A percentile compares a stretch with the other conserved stretches of the same genome.
Conservation (phyloP, 2,113 vertebrate genomes). For the Sceloporus tristichus region DNA sequence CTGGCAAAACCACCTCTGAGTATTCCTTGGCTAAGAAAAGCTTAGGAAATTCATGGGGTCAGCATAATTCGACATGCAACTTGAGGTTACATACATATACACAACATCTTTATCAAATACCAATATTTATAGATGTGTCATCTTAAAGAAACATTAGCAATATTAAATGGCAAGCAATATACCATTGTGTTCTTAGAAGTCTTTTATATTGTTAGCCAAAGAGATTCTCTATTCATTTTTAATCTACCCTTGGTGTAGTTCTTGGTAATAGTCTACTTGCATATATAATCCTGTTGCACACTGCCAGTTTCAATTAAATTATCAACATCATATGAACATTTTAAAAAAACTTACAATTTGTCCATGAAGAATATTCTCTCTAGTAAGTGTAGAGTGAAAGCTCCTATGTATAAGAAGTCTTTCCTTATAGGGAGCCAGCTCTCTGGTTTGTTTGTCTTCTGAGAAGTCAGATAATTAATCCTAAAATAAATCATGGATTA, state of each 20-base stretch:
- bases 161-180: background rate
- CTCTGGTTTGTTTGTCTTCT: background rate
- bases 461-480: no score
- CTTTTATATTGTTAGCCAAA: background rate
- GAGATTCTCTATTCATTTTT: background rate
- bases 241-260: background rate
- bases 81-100: no score
- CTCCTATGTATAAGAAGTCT: background rate
- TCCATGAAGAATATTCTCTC: background rate
- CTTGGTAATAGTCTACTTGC: background rate
- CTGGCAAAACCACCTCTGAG: no score
- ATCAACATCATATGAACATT: background rate
- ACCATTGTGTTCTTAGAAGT: background rate
- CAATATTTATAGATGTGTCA: no score
- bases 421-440: background rate
- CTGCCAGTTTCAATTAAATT: background rate
- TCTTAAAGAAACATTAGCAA: no score
- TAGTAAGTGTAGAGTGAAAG: background rate
- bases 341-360: background rate
- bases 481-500: no score
- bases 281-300: background rate
- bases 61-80: no score
- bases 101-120: no score
- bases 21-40: background rate
- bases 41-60: no score